Evolutionary conservation across 1,140 invertebrate genomes (phyloP), one percentile per base, ranked within the genome.

Genomic region (Drosophila sucinea): DNA sequence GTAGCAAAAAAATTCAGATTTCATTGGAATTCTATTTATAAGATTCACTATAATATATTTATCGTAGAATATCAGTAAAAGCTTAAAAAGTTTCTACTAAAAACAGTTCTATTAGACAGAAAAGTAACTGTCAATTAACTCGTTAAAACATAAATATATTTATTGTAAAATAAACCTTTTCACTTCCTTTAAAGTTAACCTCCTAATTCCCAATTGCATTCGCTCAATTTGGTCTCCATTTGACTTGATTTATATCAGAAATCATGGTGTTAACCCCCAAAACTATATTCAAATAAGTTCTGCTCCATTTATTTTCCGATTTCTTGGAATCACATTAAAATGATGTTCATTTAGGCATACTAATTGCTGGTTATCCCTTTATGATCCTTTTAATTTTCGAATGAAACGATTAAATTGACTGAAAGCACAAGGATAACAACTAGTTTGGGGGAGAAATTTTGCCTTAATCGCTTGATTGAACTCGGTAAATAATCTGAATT

Each of bases 321-420:
- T 51, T 51, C 44, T 41, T 35, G 47, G 44, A 56, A 41, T 32
- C 66, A 10, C 25, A 56, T 25, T 27, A 32, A 35, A 23, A 27
- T 11, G 29, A 55, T 41, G 25, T 51, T 3, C 73, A 77, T 64
- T 77, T 77, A 44, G 58, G 55, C 61, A 67, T 61, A 44, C 60
- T 77, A 38, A 67, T 72, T 68, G 56, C 41, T 58, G 55, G 33
- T 62, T 68, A 61, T 63, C 29, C 54, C 5, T 54, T 11, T 47
- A 73, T 57, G 79, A 57, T 32, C 40, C 68, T 29, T 65, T 56
- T 30, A 54, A 65, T 54, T 41, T 51, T 27, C 44, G 25, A 65
- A 61, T 67, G 64, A 62, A 65, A 61, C 63, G 64, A 62, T 66
- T 55, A 61, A 79, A 80, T 84, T 68, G 63, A 72, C 71, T 32